These are phyloP conservation scores for Macaca nemestrina DNA, from an alignment of 2,113 vertebrate genomes.

Conservation along the genomic window DNA sequence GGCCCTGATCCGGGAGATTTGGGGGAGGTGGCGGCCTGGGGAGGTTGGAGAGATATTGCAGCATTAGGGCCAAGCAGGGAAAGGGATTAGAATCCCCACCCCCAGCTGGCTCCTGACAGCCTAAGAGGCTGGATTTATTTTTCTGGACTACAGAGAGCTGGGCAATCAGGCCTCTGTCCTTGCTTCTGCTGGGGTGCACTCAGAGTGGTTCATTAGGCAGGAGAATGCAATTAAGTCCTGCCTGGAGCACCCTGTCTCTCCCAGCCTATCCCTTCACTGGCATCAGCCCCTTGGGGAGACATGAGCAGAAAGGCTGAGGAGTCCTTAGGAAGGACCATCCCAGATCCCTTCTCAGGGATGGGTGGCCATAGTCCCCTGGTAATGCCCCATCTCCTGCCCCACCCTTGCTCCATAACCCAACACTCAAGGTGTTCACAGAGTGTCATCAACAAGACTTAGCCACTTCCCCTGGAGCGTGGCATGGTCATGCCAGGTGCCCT, in stretches of 20 bases:
- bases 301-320: not conserved
- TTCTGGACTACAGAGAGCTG: conserved; percentile 43
- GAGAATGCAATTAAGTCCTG: not conserved
- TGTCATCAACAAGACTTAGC: not conserved
- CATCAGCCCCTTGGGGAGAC: not conserved
- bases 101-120: conserved; percentile 57
- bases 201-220: not conserved
- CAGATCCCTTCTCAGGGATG: not conserved
- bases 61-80: conserved; percentile 34
- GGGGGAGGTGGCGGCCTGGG: conserved; percentile 5
- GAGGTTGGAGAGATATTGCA: not conserved
- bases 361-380: not conserved
- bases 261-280: not conserved
- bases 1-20: conserved; percentile 56
- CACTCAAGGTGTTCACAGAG: not conserved
- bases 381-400: not conserved
- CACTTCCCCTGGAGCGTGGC: not conserved
- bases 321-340: not conserved
- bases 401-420: not conserved
- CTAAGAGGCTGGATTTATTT: conserved; percentile 68
- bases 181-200: conserved; percentile 12
- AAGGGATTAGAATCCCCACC: conserved; percentile 55
- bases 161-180: conserved; percentile 65
- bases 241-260: not conserved
- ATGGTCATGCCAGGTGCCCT: not conserved